Evolutionary conservation across 1,140 invertebrate genomes (phyloP).

Genomic region (Eurytemora carolleeae): DNA sequence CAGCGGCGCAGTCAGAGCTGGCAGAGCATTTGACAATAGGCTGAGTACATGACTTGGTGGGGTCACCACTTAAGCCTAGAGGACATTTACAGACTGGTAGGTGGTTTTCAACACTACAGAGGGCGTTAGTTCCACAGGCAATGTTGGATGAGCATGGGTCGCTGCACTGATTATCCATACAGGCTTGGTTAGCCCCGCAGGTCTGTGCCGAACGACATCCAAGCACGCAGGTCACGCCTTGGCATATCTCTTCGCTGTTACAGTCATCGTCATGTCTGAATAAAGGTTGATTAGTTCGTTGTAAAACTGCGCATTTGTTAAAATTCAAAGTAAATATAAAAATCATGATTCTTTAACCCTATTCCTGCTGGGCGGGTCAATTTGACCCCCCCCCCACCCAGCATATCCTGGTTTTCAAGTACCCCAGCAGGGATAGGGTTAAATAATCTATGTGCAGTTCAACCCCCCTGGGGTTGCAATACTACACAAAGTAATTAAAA

Average conservation of each 20-base stretch:
- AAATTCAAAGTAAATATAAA: no score
- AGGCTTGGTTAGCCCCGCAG: conserved; percentile 45
- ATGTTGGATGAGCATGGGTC: conserved; percentile 44
- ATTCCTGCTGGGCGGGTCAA: no score
- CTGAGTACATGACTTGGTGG: conserved; percentile 46
- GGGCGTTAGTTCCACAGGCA: conserved; percentile 25
- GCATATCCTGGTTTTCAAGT: no score
- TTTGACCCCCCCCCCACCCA: no score
- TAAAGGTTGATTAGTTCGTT: neutral
- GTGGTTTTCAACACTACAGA: conserved; percentile 24
- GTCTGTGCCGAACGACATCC: conserved; percentile 61
- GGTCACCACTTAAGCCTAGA: conserved; percentile 47
- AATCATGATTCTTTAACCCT: no score
- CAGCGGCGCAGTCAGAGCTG: conserved; percentile 41
- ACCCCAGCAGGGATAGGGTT: no score
- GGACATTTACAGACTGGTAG: conserved; percentile 47
- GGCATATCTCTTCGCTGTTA: conserved; percentile 57
- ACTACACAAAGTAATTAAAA: no score
- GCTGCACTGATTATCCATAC: conserved; percentile 47
- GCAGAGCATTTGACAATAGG: conserved; percentile 37
- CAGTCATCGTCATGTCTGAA: conserved; percentile 50
- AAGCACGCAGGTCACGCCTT: conserved; percentile 46
- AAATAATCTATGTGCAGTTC: no score
- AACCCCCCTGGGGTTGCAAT: no score
- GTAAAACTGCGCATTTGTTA: no score